phyloP scores from a whole-genome alignment of 2,888 invertebrate genomes.

The Sepioteuthis lessoniana region DNA sequence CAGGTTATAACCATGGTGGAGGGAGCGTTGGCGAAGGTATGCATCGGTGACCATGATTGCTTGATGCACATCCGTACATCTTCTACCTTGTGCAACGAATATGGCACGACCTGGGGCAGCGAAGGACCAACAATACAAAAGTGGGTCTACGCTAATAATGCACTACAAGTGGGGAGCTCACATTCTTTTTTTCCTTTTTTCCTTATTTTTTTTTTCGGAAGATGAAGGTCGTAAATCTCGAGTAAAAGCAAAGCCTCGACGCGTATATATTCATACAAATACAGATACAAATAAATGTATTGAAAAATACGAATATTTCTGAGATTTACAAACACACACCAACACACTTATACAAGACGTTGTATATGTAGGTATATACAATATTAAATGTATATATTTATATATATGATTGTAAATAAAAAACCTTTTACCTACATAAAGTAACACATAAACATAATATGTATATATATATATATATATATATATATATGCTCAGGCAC shows the following conservation, averaged over 20 bases:
- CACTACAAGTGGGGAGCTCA: not conserved
- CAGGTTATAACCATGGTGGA: not conserved
- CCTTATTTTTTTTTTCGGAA: not conserved
- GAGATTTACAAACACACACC: not conserved
- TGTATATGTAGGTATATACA: not conserved
- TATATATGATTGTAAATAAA: too few relatives aligned
- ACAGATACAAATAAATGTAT: not conserved
- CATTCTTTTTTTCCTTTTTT: not conserved
- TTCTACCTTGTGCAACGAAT: not conserved
- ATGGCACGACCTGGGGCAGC: not conserved
- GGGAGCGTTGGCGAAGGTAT: not conserved
- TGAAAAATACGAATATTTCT: not conserved
- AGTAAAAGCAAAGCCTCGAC: not conserved
- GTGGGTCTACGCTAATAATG: not conserved
- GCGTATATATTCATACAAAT: not conserved
- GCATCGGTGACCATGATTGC: not conserved
- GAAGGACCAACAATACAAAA: not conserved
- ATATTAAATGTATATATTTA: not conserved
- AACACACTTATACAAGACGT: not conserved
- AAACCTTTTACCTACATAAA: too few relatives aligned
- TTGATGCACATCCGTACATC: not conserved
- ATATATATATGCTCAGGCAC: too few relatives aligned
- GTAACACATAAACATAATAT: too few relatives aligned
- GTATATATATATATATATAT: too few relatives aligned
- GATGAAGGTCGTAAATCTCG: not conserved